These are phyloP conservation scores for Macrobrachium nipponense DNA, from an alignment of 1,140 invertebrate species.

Conservation along the genomic window DNA sequence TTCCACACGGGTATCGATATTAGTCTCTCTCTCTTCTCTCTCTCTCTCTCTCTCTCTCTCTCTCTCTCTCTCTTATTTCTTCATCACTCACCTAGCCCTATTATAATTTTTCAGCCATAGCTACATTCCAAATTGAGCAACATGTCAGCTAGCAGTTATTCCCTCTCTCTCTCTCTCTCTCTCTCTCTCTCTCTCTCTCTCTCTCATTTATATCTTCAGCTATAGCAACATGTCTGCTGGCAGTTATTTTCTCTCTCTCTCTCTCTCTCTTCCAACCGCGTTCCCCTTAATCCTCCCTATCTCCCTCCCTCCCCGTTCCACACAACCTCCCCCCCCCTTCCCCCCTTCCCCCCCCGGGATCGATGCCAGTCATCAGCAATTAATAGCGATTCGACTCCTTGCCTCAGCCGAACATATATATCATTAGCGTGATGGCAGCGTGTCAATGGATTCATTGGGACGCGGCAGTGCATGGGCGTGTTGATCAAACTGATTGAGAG, in stretches of 20 bases:
- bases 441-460: too few relatives aligned
- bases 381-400: not conserved
- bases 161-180: not conserved
- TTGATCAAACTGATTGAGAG: too few relatives aligned
- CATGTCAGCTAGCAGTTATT: not conserved
- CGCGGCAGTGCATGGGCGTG: too few relatives aligned
- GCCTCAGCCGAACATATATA: too few relatives aligned
- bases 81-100: not conserved
- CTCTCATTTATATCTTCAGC: too few relatives aligned
- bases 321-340: not conserved
- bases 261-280: constrained; percentile 1
- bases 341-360: not conserved
- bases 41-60: not conserved
- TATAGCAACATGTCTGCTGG: not conserved
- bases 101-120: not conserved
- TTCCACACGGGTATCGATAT: too few relatives aligned
- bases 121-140: not conserved
- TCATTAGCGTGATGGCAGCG: too few relatives aligned
- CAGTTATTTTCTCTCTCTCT: constrained; percentile 11
- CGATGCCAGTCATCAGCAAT: not conserved
- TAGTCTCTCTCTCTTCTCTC: not conserved
- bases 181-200: too few relatives aligned
- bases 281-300: not conserved
- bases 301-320: not conserved
- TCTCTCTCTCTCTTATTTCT: not conserved